phyloP scores from a whole-genome alignment of 2,888 invertebrate species.

The Aphidius colemani region DNA sequence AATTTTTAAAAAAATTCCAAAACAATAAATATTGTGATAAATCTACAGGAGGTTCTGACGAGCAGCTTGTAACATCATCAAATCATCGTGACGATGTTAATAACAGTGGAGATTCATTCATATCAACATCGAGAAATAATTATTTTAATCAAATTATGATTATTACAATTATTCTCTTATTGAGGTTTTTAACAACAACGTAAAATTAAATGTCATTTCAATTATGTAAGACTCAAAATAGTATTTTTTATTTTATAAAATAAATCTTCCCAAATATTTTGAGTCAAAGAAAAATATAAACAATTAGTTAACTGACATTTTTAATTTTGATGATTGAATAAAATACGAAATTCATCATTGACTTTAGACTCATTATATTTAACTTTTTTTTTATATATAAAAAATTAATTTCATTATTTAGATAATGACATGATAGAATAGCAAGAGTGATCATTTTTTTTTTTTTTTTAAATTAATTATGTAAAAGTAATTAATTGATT shows the following conservation, averaged over 20 bases:
- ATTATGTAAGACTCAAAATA: too few relatives aligned
- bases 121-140: slow-evolving; percentile 26
- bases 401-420: background rate
- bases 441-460: background rate
- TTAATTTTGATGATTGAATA: too few relatives aligned
- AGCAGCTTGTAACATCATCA: slow-evolving; percentile 47
- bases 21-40: slow-evolving; percentile 17
- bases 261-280: too few relatives aligned
- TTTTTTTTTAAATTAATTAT: background rate
- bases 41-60: slow-evolving; percentile 49
- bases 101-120: slow-evolving; percentile 28
- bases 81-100: slow-evolving; percentile 38
- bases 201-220: slow-evolving; percentile 26
- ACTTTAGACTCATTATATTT: too few relatives aligned
- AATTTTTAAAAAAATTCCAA: background rate
- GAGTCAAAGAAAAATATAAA: too few relatives aligned
- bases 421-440: background rate
- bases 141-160: slow-evolving; percentile 31
- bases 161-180: slow-evolving; percentile 30
- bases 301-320: too few relatives aligned
- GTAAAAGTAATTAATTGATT: background rate
- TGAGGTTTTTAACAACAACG: slow-evolving; percentile 40
- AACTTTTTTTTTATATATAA: too few relatives aligned
- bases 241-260: too few relatives aligned
- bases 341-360: too few relatives aligned